These are phyloP conservation scores for Drosophila sechellia DNA, from an alignment of 1,140 invertebrate genomes.

Conservation along the genomic window DNA sequence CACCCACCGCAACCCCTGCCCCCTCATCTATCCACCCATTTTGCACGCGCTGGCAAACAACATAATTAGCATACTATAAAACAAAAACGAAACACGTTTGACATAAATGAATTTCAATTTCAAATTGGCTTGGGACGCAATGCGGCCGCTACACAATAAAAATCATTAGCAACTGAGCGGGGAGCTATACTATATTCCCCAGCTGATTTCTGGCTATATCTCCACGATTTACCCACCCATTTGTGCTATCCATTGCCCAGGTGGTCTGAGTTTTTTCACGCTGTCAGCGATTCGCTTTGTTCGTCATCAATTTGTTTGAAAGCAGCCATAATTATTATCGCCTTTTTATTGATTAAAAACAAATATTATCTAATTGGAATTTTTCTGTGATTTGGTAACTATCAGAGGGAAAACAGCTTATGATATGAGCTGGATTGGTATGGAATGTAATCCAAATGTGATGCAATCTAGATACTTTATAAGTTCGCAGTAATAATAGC, in stretches of 20 bases:
- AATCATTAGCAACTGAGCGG: conserved; percentile 15
- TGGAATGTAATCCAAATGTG: neutral
- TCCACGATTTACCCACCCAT: conserved; percentile 18
- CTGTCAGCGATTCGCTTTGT: conserved; percentile 24
- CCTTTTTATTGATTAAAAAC: conserved; percentile 22
- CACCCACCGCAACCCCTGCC: neutral
- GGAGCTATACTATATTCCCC: conserved; percentile 1
- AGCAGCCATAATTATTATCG: conserved; percentile 30
- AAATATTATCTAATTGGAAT: conserved; percentile 42
- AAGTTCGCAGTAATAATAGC: no score
- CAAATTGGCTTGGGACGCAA: conserved; percentile 44
- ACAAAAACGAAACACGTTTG: conserved; percentile 66
- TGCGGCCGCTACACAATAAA: conserved; percentile 22
- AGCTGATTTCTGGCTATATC: conserved; percentile 31
- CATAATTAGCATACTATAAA: conserved; percentile 65
- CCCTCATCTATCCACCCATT: neutral
- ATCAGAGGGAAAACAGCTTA: neutral
- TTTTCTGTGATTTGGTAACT: conserved; percentile 22
- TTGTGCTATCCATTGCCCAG: conserved; percentile 18
- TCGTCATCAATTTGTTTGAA: conserved; percentile 29
- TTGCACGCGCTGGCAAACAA: conserved; percentile 36
- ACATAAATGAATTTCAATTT: conserved; percentile 73
- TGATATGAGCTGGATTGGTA: conserved; percentile 10
- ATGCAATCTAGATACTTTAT: no score
- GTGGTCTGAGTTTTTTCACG: conserved; percentile 19